A percentile compares a stretch with the other conserved stretches of the same genome.
These are phyloP conservation scores for Enteromius anoplus DNA, from an alignment of 2,797 vertebrate genomes.

Conservation along the genomic window DNA sequence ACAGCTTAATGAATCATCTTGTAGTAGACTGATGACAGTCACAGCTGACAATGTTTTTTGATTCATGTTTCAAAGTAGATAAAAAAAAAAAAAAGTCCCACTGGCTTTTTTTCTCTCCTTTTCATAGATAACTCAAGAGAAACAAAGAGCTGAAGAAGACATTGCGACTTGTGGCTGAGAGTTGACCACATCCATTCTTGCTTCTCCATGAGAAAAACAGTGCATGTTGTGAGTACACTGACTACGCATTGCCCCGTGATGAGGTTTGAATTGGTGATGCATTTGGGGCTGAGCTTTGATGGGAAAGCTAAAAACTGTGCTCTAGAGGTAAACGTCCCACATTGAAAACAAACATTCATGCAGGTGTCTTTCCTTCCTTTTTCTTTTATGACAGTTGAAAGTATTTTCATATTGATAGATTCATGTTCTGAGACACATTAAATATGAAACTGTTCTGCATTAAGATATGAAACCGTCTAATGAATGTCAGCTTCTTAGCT, in stretches of 20 bases:
- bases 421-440: background rate
- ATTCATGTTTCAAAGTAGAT: background rate
- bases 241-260: background rate
- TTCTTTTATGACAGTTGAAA: background rate
- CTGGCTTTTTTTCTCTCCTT: no score
- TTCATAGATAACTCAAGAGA: constrained; percentile 3
- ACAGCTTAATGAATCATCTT: background rate
- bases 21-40: background rate
- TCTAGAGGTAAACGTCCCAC: background rate
- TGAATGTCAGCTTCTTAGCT: background rate
- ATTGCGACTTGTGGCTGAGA: background rate
- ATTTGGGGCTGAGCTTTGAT: constrained; percentile 5
- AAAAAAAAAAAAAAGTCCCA: background rate
- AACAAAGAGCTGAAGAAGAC: background rate
- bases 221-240: background rate
- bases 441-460: background rate
- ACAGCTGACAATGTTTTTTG: background rate
- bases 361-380: background rate
- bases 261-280: background rate
- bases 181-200: background rate
- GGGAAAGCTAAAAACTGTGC: constrained; percentile 8
- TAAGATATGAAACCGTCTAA: constrained; percentile 2
- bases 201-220: background rate
- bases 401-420: constrained; percentile 6
- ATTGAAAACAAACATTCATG: constrained; percentile 1